Evolutionary conservation across 2,888 invertebrate species (phyloP), one percentile per base, ranked within the genome.

Genomic region (Sphinx pinastri): DNA sequence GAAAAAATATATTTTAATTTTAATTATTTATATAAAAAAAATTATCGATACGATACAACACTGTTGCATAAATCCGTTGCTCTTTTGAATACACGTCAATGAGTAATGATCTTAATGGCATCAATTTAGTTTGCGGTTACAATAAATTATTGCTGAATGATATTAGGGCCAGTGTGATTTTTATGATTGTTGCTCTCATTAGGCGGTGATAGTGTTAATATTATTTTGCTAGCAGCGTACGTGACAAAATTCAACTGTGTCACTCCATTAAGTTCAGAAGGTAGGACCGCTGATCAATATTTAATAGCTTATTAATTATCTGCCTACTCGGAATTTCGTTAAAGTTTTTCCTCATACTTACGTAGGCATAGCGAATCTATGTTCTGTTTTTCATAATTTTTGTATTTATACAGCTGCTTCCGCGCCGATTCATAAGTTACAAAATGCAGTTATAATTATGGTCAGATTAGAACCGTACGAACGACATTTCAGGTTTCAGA

Each of bases 211-310:
- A 78, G 79, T 77, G 76, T 79, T 83, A 84, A 81, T 81, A 81
- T 78, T 77, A 76, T 82, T 83, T 84, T 80, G 74, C 75, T 75
- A 72, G 59, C 73, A 77, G 88, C 85, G 84, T 92, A 91, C 92
- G 91, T 92, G 92, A 91, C 91, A 79, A 79, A 78, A 82, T 70
- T 69, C 79, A 91, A 89, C 81, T 90, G 85, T 89, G 90, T 90
- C 90, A 88, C 68, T 68, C 74, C 77, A 84, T 89, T 85, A 84
- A 75, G 75, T 73, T 73, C 71, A 77, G 75, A 76, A 80, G 82
- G 79, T 78, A 76, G 80, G 75, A 73, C 71, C 67, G 60, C 49
- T 79, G 78, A 87, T 84, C 75, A 81, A 72, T 71, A 78, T 77
- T 85, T 87, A 89, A 91, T 90, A 76, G 82, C 73, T 82, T 84